phyloP scores from a whole-genome alignment of 2,113 vertebrate genomes.

The Syngnathoides biaculeatus region DNA sequence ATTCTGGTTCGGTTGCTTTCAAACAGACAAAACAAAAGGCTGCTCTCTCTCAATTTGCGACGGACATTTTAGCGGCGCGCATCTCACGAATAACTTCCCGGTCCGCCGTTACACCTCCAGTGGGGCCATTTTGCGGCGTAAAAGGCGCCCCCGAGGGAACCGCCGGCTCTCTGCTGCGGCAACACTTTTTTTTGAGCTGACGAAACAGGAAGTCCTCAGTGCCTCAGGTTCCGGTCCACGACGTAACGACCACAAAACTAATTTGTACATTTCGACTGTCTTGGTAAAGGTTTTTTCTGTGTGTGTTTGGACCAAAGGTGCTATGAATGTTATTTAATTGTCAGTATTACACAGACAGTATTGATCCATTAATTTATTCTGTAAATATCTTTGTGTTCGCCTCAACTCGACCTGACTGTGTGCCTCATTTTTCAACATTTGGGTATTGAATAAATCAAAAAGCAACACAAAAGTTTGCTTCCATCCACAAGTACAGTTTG shows the following conservation, averaged over 20 bases:
- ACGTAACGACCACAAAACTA: background rate
- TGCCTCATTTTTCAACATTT: slow-evolving; percentile 44
- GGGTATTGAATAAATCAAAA: slow-evolving; percentile 51
- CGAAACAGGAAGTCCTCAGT: background rate
- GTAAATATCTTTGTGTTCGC: slow-evolving; percentile 52
- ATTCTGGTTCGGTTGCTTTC: too few species aligned
- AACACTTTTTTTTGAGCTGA: background rate
- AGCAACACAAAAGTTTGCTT: too few species aligned
- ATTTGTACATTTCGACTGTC: background rate
- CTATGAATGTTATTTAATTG: slow-evolving; percentile 31
- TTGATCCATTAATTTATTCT: slow-evolving; percentile 60
- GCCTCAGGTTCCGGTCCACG: slow-evolving; percentile 1
- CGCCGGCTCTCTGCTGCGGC: background rate
- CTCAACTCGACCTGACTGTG: slow-evolving; percentile 45
- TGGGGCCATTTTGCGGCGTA: background rate
- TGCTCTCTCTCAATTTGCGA: too few species aligned
- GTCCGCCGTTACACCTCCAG: too few species aligned
- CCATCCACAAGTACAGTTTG: too few species aligned
- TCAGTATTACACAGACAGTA: slow-evolving; percentile 49
- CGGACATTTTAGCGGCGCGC: too few species aligned
- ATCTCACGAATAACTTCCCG: too few species aligned
- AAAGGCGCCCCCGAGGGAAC: background rate
- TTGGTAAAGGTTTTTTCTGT: background rate
- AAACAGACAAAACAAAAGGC: too few species aligned
- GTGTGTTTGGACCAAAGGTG: slow-evolving; percentile 58